phyloP scores from a whole-genome alignment of 2,888 invertebrate species.

The Leptinotarsa peninsularis region DNA sequence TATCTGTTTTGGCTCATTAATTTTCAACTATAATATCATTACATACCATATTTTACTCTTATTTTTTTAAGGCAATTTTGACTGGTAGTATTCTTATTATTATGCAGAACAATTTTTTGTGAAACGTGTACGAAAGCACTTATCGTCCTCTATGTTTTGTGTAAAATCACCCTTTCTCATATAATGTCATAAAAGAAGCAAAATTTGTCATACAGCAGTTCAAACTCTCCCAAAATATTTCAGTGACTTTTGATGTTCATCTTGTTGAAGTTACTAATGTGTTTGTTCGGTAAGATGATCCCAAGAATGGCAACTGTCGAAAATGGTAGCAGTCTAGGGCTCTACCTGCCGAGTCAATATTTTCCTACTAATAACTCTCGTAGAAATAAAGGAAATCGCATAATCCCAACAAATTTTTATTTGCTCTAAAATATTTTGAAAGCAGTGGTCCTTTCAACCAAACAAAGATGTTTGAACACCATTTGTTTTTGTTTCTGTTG shows the following conservation, averaged over 20 bases:
- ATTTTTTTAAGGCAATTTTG: too few species aligned
- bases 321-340: slow-evolving; percentile 1
- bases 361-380: slow-evolving; percentile 15
- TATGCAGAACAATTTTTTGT: too few species aligned
- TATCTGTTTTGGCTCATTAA: too few species aligned
- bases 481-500: slow-evolving; percentile 50
- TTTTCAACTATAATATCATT: too few species aligned
- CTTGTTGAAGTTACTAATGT: not conserved
- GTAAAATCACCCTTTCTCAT: too few species aligned
- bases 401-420: slow-evolving; percentile 38
- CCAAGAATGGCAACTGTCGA: not conserved
- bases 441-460: slow-evolving; percentile 53
- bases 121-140: too few species aligned
- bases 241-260: not conserved
- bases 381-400: slow-evolving; percentile 32
- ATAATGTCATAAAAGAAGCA: too few species aligned
- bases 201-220: too few species aligned
- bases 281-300: not conserved
- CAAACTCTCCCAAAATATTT: too few species aligned
- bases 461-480: slow-evolving; percentile 54
- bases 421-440: slow-evolving; percentile 27
- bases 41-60: too few species aligned
- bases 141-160: too few species aligned
- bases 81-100: too few species aligned
- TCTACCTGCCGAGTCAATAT: slow-evolving; percentile 26